Conservation (phyloP, 1,140 invertebrate genomes). For the Cyclargus thomasi region DNA sequence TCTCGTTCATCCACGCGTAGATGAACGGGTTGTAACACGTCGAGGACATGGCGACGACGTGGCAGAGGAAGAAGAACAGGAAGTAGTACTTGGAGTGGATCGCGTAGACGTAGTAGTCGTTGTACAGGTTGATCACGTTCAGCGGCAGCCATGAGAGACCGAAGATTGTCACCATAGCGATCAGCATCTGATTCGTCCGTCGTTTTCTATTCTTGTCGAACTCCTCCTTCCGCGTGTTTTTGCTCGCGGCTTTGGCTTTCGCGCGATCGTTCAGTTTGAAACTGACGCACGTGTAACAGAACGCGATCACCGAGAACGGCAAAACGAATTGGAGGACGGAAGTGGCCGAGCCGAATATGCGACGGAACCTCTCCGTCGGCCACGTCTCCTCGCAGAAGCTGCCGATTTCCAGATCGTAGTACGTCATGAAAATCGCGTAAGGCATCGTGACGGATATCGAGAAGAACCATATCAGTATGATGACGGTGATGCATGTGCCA, state of each 20-base stretch:
- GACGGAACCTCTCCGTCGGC: conserved; percentile 86
- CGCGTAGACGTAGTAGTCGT: conserved; percentile 86
- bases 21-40: conserved; percentile 95
- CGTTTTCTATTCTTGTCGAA: conserved; percentile 83
- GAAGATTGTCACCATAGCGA: conserved; percentile 98
- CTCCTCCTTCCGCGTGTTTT: conserved; percentile 85
- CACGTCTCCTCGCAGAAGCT: conserved; percentile 93
- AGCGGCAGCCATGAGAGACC: conserved; percentile 96
- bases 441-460: conserved; percentile 92
- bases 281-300: conserved; percentile 96
- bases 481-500: conserved; percentile 87
- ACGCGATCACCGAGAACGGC: conserved; percentile 95
- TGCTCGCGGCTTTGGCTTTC: conserved; percentile 83
- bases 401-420: conserved; percentile 56
- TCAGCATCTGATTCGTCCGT: conserved; percentile 95
- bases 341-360: conserved; percentile 90
- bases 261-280: conserved; percentile 88
- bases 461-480: conserved; percentile 93
- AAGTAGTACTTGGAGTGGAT: conserved; percentile 89
- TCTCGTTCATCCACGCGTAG: conserved; percentile 98
- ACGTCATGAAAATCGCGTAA: conserved; percentile 91
- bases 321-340: conserved; percentile 94
- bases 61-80: conserved; percentile 90
- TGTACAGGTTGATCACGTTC: conserved; percentile 92
- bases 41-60: conserved; percentile 97